Conservation (phyloP, 35 echinoderm and acorn worm genomes). For the Lytechinus variegatus region DNA sequence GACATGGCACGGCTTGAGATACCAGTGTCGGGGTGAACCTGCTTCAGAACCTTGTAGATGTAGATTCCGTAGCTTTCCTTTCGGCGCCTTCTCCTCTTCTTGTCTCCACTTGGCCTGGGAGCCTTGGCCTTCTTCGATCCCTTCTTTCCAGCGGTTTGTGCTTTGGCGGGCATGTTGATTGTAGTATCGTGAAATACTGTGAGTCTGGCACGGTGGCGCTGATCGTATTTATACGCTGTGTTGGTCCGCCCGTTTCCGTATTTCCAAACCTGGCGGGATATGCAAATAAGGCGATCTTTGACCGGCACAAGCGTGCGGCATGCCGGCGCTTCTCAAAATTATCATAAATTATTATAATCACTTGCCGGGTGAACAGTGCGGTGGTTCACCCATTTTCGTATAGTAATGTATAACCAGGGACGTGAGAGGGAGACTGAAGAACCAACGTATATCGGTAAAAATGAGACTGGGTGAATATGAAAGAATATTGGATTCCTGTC, state of each 20-base stretch:
- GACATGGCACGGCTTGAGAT: slow-evolving; percentile 57
- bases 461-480: too few relatives aligned
- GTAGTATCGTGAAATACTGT: not conserved
- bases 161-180: slow-evolving; percentile 30
- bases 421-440: too few relatives aligned
- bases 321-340: not conserved
- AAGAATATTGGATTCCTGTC: too few relatives aligned
- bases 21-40: too few relatives aligned
- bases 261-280: not conserved
- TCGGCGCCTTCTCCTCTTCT: slow-evolving; percentile 61
- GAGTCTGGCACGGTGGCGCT: not conserved
- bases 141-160: slow-evolving; percentile 27
- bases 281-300: not conserved
- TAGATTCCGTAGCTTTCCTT: slow-evolving; percentile 78
- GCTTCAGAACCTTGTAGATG: slow-evolving; percentile 53
- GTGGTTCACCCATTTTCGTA: not conserved
- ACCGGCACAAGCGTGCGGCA: not conserved
- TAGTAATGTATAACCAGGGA: not conserved
- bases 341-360: slow-evolving; percentile 19
- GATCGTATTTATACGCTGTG: not conserved
- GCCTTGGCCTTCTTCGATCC: slow-evolving; percentile 68
- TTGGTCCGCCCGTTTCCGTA: too few relatives aligned
- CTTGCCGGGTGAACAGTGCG: not conserved
- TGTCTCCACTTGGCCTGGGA: slow-evolving; percentile 23
- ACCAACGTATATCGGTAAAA: not conserved